These are phyloP conservation scores for Phyto melanocephala DNA, from an alignment of 2,888 invertebrate species.

Conservation along the genomic window DNA sequence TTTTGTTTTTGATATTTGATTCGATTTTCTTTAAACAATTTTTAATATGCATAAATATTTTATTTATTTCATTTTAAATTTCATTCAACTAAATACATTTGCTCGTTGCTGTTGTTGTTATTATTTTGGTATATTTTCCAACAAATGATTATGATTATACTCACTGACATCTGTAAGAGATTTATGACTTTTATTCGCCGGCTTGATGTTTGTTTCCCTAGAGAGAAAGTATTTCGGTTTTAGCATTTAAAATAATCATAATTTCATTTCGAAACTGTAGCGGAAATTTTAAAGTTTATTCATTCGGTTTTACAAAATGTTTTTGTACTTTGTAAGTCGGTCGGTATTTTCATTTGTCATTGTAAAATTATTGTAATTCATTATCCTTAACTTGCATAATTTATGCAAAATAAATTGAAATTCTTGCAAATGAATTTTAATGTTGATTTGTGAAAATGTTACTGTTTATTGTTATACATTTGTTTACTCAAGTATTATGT, in stretches of 20 bases:
- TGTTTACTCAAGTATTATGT: too few relatives aligned
- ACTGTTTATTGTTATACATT: too few relatives aligned
- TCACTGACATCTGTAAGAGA: slow-evolving; percentile 67
- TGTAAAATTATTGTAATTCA: slow-evolving; percentile 37
- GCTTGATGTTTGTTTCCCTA: slow-evolving; percentile 42
- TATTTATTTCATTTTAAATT: slow-evolving; percentile 14
- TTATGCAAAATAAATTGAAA: slow-evolving; percentile 74
- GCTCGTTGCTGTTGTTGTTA: neutral
- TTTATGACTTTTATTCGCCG: slow-evolving; percentile 63
- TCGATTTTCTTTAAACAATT: slow-evolving; percentile 54
- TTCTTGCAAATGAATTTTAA: slow-evolving; percentile 42
- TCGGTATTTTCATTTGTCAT: slow-evolving; percentile 11
- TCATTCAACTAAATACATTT: neutral
- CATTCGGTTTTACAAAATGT: neutral
- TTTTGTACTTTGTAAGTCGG: neutral
- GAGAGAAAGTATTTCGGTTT: slow-evolving; percentile 57
- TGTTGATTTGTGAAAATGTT: neutral
- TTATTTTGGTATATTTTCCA: slow-evolving; percentile 1
- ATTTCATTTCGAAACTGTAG: slow-evolving; percentile 20
- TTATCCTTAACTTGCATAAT: slow-evolving; percentile 68
- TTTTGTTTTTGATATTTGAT: slow-evolving; percentile 49
- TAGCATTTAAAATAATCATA: slow-evolving; percentile 53
- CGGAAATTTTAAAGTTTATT: slow-evolving; percentile 35
- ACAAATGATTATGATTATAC: slow-evolving; percentile 59
- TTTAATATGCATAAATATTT: slow-evolving; percentile 50